phyloP scores from a whole-genome alignment of 2,888 invertebrate genomes.

The Melieria picta region DNA sequence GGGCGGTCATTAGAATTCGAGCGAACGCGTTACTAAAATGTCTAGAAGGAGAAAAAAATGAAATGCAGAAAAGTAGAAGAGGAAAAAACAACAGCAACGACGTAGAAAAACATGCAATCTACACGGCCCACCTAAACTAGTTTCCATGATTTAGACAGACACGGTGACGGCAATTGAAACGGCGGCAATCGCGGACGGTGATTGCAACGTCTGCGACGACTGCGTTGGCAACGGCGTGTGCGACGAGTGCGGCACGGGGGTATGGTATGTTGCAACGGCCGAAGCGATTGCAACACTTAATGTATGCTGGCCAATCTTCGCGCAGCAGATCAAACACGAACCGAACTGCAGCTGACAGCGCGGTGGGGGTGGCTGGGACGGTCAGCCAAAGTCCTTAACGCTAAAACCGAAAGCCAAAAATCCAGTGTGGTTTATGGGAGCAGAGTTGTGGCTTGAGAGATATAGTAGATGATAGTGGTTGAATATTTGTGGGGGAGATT shows the following conservation, averaged over 20 bases:
- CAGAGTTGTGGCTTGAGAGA: too few species aligned
- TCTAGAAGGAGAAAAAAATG: slow-evolving; percentile 25
- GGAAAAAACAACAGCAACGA: slow-evolving; percentile 43
- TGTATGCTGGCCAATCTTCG: not conserved
- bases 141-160: slow-evolving; percentile 55
- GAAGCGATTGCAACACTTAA: slow-evolving; percentile 55
- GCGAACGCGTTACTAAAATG: slow-evolving; percentile 34
- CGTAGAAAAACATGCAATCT: slow-evolving; percentile 40
- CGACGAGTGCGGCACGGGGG: slow-evolving; percentile 30
- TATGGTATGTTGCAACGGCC: slow-evolving; percentile 37
- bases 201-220: not conserved
- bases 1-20: slow-evolving; percentile 65
- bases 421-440: too few species aligned
- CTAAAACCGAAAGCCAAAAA: too few species aligned
- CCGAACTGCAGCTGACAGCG: too few species aligned
- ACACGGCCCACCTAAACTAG: slow-evolving; percentile 60
- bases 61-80: slow-evolving; percentile 36
- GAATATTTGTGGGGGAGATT: too few species aligned
- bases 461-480: too few species aligned
- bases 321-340: too few species aligned
- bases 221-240: slow-evolving; percentile 37
- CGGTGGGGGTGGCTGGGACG: too few species aligned
- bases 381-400: too few species aligned
- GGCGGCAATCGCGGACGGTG: slow-evolving; percentile 32
- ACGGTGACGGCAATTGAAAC: slow-evolving; percentile 3